These are phyloP conservation scores for Bombylius discolor DNA, from an alignment of 2,888 invertebrate species.

Conservation along the genomic window DNA sequence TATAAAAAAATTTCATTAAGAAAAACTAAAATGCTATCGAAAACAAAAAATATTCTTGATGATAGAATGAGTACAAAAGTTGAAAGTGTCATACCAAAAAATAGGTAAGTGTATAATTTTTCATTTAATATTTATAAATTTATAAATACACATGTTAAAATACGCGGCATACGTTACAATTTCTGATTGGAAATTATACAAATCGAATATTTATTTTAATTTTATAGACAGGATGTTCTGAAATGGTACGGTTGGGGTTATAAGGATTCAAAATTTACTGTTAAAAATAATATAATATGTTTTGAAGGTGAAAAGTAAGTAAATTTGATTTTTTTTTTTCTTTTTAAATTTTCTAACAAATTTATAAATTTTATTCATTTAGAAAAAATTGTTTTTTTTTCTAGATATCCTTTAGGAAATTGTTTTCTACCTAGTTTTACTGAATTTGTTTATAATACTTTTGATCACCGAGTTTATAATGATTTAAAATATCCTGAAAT, in stretches of 20 bases:
- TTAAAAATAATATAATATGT: conserved; percentile 47
- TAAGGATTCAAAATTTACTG: conserved; percentile 76
- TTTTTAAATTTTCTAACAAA: too few relatives aligned
- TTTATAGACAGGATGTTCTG: conserved; percentile 67
- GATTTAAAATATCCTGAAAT: conserved; percentile 39
- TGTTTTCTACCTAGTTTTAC: conserved; percentile 63
- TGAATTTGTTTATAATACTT: conserved; percentile 61
- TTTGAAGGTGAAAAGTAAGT: conserved; percentile 78
- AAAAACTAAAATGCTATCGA: background rate
- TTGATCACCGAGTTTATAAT: conserved; percentile 49
- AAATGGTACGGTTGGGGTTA: conserved; percentile 99
- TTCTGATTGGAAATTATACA: background rate
- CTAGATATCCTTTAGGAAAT: conserved; percentile 61
- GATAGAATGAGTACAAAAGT: conserved; percentile 25
- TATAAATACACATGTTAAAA: too few relatives aligned
- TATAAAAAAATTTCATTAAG: too few relatives aligned
- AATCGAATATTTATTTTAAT: background rate
- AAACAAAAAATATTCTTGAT: conserved; percentile 15
- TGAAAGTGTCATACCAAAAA: conserved; percentile 30
- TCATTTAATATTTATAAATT: background rate
- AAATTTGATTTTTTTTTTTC: background rate
- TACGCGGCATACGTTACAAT: too few relatives aligned
- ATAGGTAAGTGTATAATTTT: conserved; percentile 21
- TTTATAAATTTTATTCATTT: too few relatives aligned
- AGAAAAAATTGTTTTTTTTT: too few relatives aligned